phyloP scores from a whole-genome alignment of 2,888 invertebrate species.

The Noctua pronuba region DNA sequence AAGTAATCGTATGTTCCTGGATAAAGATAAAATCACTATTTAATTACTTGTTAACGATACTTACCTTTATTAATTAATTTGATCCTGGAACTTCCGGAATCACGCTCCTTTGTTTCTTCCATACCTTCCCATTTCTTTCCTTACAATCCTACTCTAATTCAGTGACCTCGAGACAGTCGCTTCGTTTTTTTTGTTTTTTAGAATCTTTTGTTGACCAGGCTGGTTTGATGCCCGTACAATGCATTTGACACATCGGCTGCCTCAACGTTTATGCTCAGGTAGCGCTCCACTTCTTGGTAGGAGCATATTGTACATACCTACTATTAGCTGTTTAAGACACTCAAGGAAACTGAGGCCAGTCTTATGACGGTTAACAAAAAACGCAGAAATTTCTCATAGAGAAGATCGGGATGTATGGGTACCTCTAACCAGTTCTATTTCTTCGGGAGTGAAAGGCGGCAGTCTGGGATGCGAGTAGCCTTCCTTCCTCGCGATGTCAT shows the following conservation, averaged over 20 bases:
- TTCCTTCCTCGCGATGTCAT: slow-evolving; percentile 69
- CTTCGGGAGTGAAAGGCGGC: slow-evolving; percentile 46
- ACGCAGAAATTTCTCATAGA: not conserved
- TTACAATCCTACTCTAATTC: not conserved
- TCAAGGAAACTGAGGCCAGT: not conserved
- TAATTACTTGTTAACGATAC: not conserved
- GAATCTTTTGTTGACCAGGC: not conserved
- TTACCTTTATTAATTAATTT: not conserved
- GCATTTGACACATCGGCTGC: not conserved
- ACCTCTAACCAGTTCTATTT: slow-evolving; percentile 56
- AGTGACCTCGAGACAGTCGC: not conserved
- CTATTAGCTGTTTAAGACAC: not conserved
- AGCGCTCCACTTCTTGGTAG: not conserved
- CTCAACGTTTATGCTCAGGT: not conserved
- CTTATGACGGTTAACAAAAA: not conserved
- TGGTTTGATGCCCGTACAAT: not conserved
- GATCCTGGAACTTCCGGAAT: not conserved
- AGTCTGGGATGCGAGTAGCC: slow-evolving; percentile 53
- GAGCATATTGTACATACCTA: not conserved
- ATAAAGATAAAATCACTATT: not conserved
- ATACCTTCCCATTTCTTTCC: not conserved
- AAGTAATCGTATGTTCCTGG: slow-evolving; percentile 85
- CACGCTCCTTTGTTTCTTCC: not conserved
- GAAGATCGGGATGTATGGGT: not conserved
- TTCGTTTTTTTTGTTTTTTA: too few species aligned